Evolutionary conservation across 2,113 vertebrate genomes (phyloP).

Genomic region (Hippocampus abdominalis): DNA sequence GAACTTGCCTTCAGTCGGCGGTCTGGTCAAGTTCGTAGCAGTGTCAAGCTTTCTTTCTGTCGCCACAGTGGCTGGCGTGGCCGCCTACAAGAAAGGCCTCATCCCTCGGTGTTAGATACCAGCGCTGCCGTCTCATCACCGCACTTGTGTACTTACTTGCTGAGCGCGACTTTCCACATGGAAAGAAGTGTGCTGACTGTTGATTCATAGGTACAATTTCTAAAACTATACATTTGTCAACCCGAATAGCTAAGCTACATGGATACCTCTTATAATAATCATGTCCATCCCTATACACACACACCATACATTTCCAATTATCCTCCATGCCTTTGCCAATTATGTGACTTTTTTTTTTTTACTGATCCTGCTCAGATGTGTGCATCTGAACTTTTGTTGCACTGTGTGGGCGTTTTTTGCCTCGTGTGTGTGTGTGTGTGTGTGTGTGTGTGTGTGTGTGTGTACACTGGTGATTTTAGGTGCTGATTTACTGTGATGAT

Average conservation of each 20-base stretch:
- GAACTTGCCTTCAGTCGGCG: conserved; percentile 85
- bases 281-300: neutral
- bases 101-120: conserved; percentile 57
- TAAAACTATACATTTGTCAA: neutral
- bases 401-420: neutral
- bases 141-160: neutral
- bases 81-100: conserved; percentile 82
- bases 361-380: neutral
- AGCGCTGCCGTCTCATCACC: neutral
- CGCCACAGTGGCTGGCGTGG: conserved; percentile 63
- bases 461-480: conserved; percentile 47
- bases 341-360: conserved; percentile 10
- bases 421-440: conserved; percentile 12
- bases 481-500: conserved; percentile 42
- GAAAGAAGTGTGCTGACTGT: neutral
- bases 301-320: neutral
- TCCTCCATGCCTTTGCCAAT: conserved; percentile 41
- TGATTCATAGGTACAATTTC: neutral
- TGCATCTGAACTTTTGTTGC: conserved; percentile 3
- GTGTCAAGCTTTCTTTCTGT: conserved; percentile 76
- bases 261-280: neutral
- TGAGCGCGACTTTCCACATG: neutral
- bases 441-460: conserved; percentile 6
- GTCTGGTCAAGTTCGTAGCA: conserved; percentile 80
- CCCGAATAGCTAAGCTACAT: neutral